phyloP scores from a whole-genome alignment of 2,888 invertebrate genomes.

The Heliconius erato region DNA sequence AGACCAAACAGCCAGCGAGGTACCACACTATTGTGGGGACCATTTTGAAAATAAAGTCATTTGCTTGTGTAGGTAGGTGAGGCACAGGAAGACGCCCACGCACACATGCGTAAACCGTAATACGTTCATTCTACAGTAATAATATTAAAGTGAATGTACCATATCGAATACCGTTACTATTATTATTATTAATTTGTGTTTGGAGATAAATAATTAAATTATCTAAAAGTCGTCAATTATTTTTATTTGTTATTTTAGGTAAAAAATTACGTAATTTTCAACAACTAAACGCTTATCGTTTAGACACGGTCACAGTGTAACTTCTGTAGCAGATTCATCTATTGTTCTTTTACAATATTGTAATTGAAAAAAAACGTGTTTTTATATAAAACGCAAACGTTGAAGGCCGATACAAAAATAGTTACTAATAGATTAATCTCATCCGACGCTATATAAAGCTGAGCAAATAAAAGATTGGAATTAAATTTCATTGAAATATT shows the following conservation, averaged over 20 bases:
- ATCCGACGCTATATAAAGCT: neutral
- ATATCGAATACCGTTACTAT: constrained; percentile 5
- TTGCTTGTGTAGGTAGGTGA: constrained; percentile 54
- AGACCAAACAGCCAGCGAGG: constrained; percentile 80
- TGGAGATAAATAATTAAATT: neutral
- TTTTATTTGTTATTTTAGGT: neutral
- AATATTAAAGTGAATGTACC: constrained; percentile 1
- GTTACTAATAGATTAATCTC: neutral
- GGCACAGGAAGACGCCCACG: constrained; percentile 66
- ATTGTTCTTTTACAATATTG: constrained; percentile 19
- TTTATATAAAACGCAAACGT: constrained; percentile 9
- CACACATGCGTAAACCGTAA: constrained; percentile 60
- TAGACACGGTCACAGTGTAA: constrained; percentile 46
- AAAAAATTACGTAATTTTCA: constrained; percentile 32
- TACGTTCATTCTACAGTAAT: constrained; percentile 15
- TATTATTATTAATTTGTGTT: neutral
- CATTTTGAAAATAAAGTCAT: constrained; percentile 64
- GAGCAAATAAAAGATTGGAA: neutral
- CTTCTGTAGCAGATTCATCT: constrained; percentile 36
- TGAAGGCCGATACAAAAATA: constrained; percentile 20
- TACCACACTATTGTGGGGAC: constrained; percentile 70
- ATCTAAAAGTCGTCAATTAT: neutral
- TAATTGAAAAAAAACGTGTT: constrained; percentile 21
- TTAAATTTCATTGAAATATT: neutral
- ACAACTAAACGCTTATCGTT: constrained; percentile 28